Base-by-base conservation (phyloP, 2,113 vertebrate genomes). In the Cryptoleucopteryx plumbea region DNA sequence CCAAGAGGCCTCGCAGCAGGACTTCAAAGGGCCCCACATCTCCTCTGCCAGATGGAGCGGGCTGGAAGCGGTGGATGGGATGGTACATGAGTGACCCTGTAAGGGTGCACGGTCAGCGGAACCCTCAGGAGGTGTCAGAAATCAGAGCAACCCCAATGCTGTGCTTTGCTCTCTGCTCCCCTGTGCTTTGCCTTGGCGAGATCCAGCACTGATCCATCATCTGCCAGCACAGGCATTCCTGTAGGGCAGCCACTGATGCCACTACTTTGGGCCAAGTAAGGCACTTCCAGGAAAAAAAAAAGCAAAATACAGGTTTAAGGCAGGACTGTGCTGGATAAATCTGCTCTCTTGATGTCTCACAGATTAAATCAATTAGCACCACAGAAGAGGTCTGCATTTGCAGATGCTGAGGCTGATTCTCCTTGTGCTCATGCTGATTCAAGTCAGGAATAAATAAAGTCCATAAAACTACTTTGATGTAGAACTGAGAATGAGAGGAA, bases 391-490 rank as follows among this genome's bases (percentile, higher is more conserved):
- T 23, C 82, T 92, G 72, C 17, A 8, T 88, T 36, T 82, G 84
- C 66, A 82, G 92, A 63, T 86, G 88, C 82, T 86, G 87, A 74
- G 50, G 32, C 50, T 70, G 77, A n/a, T 18, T 48, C 81, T 92
- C 55, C 80, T 40, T 31, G 61, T 48, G 67, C 47, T 89, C 38
- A 7, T 43, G 72, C 52, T 59, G 90, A 47, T 62, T 43, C 67
- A 56, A 72, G n/a, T 40, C 20, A 3, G 77, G 72, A 73, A 72
- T 7, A 59, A 89, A 65, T 22, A 19, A 53, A 83, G 32, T 7
- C 75, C 75, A 47, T 21, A 48, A 77, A 63, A 29, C 32, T 36
- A n/a, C 66, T 75, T 20, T 9, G 47, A 52, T 43, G 66, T 47
- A 71, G 31, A 90, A 59, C 86, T 38, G 36, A 71, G 52, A 86